These are phyloP conservation scores for Pelodiscus sinensis DNA, from an alignment of 2,113 vertebrate species.

Conservation along the genomic window DNA sequence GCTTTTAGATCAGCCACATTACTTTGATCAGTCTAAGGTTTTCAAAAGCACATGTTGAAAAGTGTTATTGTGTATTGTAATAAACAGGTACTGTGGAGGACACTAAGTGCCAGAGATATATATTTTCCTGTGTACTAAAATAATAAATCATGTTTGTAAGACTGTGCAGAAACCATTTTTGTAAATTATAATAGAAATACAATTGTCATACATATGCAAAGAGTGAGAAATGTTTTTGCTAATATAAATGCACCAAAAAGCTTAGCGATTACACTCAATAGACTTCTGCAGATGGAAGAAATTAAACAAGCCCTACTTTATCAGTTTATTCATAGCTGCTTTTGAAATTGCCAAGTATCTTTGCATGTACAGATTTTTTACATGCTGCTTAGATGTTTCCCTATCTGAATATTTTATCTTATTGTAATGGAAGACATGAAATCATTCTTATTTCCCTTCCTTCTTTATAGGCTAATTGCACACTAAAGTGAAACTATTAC, in stretches of 20 bases:
- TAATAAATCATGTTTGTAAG: slow-evolving; percentile 66
- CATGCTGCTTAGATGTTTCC: background rate
- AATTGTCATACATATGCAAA: slow-evolving; percentile 31
- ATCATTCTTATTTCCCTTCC: background rate
- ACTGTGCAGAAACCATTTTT: slow-evolving; percentile 7
- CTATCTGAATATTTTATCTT: background rate
- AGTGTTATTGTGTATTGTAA: slow-evolving; percentile 30
- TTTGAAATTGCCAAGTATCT: slow-evolving; percentile 40
- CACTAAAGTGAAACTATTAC: background rate
- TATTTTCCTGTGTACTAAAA: slow-evolving; percentile 63
- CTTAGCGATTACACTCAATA: slow-evolving; percentile 61
- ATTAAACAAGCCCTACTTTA: slow-evolving; percentile 77
- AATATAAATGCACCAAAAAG: slow-evolving; percentile 68
- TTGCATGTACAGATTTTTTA: background rate
- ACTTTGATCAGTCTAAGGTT: slow-evolving; percentile 4
- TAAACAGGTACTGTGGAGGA: background rate
- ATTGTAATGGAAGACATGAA: background rate
- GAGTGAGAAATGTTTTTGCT: slow-evolving; percentile 40
- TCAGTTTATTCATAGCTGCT: slow-evolving; percentile 61
- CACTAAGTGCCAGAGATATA: slow-evolving; percentile 50
- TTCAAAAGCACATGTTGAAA: background rate
- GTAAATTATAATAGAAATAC: slow-evolving; percentile 52
- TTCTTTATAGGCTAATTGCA: background rate
- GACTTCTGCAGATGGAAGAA: slow-evolving; percentile 70
- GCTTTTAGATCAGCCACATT: slow-evolving; percentile 20